Conservation (phyloP, 2,888 invertebrate genomes). For the Phengaris arion region DNA sequence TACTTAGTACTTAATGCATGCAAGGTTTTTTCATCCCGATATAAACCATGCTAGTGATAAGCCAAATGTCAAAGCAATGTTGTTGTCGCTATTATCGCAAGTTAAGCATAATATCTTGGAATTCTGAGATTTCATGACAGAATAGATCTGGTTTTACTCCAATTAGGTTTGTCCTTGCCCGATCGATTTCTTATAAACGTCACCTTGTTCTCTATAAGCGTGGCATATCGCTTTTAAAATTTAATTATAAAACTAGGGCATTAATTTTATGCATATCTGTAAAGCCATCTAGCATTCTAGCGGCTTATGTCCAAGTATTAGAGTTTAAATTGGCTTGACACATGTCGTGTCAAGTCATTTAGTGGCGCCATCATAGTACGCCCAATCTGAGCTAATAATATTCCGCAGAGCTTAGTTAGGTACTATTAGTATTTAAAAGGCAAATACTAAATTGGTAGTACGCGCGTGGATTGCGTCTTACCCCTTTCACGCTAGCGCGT, state of each 20-base stretch:
- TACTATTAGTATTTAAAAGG: conserved; percentile 12
- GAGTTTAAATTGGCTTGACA: not conserved
- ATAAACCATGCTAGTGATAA: conserved; percentile 4
- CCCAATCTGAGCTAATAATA: conserved; percentile 1
- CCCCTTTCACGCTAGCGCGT: conserved; percentile 53
- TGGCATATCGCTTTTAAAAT: conserved; percentile 24
- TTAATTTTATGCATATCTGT: conserved; percentile 26
- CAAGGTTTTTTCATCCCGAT: not conserved
- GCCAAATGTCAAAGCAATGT: not conserved
- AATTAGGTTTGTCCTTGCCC: conserved; percentile 20
- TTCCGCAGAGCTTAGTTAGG: not conserved
- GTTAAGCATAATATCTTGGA: not conserved
- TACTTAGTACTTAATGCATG: no score
- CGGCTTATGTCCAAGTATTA: conserved; percentile 32
- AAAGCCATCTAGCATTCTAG: conserved; percentile 19
- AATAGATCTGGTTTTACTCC: conserved; percentile 29
- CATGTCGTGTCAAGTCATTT: conserved; percentile 44
- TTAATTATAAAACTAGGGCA: conserved; percentile 28
- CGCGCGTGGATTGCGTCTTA: conserved; percentile 58
- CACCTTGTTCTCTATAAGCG: conserved; percentile 26
- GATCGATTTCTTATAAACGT: conserved; percentile 30
- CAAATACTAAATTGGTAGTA: conserved; percentile 39
- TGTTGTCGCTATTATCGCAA: not conserved
- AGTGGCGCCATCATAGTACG: conserved; percentile 61
- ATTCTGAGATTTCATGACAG: conserved; percentile 4